Evolutionary conservation across 2,113 vertebrate species (phyloP).

Genomic region (Sprattus sprattus): DNA sequence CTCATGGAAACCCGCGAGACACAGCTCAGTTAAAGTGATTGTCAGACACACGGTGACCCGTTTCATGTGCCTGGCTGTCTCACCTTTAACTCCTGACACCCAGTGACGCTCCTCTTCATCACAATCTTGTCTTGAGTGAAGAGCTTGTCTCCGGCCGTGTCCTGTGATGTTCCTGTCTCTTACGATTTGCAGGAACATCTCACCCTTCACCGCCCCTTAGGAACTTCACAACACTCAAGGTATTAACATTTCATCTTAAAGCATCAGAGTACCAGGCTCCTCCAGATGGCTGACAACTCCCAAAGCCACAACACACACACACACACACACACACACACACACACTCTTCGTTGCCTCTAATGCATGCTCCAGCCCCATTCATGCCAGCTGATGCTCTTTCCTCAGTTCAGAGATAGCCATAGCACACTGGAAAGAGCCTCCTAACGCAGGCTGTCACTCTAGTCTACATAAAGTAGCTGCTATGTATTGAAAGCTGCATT

Average conservation of each 20-base stretch:
- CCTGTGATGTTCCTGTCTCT: not conserved
- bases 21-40: not conserved
- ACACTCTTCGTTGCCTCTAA: not conserved
- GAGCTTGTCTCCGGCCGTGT: not conserved
- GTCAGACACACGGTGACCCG: not conserved
- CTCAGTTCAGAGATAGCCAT: not conserved
- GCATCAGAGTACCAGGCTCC: constrained; percentile 41
- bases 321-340: too few relatives aligned
- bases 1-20: constrained; percentile 2
- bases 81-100: not conserved
- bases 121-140: not conserved
- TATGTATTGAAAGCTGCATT: not conserved
- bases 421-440: not conserved
- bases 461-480: not conserved
- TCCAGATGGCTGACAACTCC: not conserved
- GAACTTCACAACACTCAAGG: constrained; percentile 62
- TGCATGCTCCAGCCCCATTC: not conserved
- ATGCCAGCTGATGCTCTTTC: not conserved
- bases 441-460: not conserved
- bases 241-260: constrained; percentile 66
- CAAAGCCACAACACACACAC: not conserved
- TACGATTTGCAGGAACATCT: constrained; percentile 48
- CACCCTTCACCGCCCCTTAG: constrained; percentile 43
- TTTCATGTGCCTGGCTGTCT: not conserved
- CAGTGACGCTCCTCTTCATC: not conserved